Evolutionary conservation across 1,140 invertebrate species (phyloP).

Genomic region (Ooceraea biroi): DNA sequence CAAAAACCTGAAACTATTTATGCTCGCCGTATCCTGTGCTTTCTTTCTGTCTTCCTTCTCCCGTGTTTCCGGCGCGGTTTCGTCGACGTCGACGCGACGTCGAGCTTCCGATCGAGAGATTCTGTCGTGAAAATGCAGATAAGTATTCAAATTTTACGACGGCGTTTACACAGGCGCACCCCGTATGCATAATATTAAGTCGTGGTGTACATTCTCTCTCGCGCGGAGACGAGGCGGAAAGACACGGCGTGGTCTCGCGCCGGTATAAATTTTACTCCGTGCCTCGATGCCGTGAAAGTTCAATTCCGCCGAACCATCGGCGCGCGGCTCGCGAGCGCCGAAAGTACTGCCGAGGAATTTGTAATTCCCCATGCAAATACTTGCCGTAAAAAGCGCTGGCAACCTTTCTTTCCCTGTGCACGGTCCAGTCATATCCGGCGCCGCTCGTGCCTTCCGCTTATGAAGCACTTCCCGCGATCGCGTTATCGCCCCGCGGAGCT

Average conservation of each 20-base stretch:
- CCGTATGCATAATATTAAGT: constrained; percentile 27
- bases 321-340: neutral
- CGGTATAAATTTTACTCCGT: constrained; percentile 43
- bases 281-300: constrained; percentile 21
- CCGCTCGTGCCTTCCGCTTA: constrained; percentile 41
- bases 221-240: neutral
- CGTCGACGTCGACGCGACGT: neutral
- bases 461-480: constrained; percentile 34
- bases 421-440: constrained; percentile 33
- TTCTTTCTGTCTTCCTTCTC: neutral
- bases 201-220: neutral
- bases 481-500: constrained; percentile 72
- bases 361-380: constrained; percentile 31
- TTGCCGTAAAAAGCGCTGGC: constrained; percentile 14
- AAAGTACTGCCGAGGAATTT: constrained; percentile 21
- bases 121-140: constrained; percentile 24
- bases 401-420: neutral
- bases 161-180: constrained; percentile 20
- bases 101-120: neutral
- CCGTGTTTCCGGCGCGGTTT: neutral
- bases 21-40: too few relatives aligned
- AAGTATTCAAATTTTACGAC: constrained; percentile 32
- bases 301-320: constrained; percentile 29
- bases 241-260: neutral
- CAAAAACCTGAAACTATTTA: neutral